These are phyloP conservation scores for Achlya flavicornis DNA, from an alignment of 2,888 invertebrate species.

Conservation along the genomic window DNA sequence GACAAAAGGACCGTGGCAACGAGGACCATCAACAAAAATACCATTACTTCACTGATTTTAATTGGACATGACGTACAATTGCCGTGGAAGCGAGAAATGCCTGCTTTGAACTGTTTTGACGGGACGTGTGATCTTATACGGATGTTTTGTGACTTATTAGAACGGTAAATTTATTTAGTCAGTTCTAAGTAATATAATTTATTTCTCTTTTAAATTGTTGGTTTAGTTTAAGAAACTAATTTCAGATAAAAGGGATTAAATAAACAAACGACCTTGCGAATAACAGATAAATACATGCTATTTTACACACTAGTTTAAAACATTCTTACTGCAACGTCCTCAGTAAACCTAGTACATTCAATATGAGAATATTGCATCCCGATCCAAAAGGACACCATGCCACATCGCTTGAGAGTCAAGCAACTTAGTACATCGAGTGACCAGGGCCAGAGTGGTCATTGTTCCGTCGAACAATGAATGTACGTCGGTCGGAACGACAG, in stretches of 20 bases:
- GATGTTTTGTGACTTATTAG: background rate
- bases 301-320: background rate
- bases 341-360: background rate
- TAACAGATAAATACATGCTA: too few species aligned
- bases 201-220: too few species aligned
- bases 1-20: conserved; percentile 7
- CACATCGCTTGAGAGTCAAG: conserved; percentile 1
- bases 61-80: conserved; percentile 10
- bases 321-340: background rate
- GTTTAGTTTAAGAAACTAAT: too few species aligned
- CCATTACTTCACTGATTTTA: conserved; percentile 10
- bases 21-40: conserved; percentile 10
- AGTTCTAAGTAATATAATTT: background rate
- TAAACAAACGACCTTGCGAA: background rate
- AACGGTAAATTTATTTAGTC: background rate
- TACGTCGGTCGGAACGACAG: conserved; percentile 46
- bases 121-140: background rate
- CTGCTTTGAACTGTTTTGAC: conserved; percentile 1
- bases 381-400: background rate
- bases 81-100: background rate
- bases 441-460: conserved; percentile 49
- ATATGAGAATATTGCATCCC: conserved; percentile 1
- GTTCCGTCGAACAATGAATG: conserved; percentile 61
- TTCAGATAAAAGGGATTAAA: background rate
- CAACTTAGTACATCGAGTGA: conserved; percentile 25